phyloP scores from a whole-genome alignment of 2,113 vertebrate species.

The Cryptotis parvus region DNA sequence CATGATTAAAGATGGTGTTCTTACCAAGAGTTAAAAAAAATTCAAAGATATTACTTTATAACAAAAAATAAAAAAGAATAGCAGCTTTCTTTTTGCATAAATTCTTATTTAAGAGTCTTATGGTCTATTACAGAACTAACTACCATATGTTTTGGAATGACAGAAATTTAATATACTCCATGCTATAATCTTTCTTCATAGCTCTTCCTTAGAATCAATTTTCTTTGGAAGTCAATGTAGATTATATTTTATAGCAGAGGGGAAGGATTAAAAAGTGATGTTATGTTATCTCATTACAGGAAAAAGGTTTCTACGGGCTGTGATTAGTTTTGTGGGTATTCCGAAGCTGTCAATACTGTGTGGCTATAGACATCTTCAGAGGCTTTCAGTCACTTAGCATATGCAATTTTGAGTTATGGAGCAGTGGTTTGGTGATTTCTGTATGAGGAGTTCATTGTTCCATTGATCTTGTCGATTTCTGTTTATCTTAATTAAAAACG shows the following conservation, averaged over 20 bases:
- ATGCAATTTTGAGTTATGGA: slow-evolving; percentile 40
- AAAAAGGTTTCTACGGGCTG: background rate
- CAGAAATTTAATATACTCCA: background rate
- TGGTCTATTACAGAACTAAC: background rate
- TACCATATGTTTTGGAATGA: background rate
- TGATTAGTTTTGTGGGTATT: slow-evolving; percentile 16
- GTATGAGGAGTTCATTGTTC: slow-evolving; percentile 33
- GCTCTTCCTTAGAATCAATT: slow-evolving; percentile 32
- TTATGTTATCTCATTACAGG: slow-evolving; percentile 6
- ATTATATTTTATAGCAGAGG: slow-evolving; percentile 25
- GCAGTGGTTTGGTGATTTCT: slow-evolving; percentile 60
- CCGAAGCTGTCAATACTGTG: slow-evolving; percentile 43
- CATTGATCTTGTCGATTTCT: slow-evolving; percentile 69
- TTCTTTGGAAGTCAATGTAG: slow-evolving; percentile 2
- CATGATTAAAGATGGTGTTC: background rate
- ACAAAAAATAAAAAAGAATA: background rate
- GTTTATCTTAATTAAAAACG: slow-evolving; percentile 16
- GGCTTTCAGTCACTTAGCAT: slow-evolving; percentile 27
- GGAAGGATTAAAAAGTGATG: slow-evolving; percentile 22
- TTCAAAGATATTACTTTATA: background rate
- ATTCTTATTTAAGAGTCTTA: slow-evolving; percentile 15
- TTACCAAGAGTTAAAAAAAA: slow-evolving; percentile 26
- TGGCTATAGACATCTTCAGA: slow-evolving; percentile 30
- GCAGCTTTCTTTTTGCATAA: slow-evolving; percentile 14
- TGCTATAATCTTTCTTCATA: slow-evolving; percentile 5